Conservation (phyloP, 2,888 invertebrate genomes). For the Dryocosmus kuriphilus region DNA sequence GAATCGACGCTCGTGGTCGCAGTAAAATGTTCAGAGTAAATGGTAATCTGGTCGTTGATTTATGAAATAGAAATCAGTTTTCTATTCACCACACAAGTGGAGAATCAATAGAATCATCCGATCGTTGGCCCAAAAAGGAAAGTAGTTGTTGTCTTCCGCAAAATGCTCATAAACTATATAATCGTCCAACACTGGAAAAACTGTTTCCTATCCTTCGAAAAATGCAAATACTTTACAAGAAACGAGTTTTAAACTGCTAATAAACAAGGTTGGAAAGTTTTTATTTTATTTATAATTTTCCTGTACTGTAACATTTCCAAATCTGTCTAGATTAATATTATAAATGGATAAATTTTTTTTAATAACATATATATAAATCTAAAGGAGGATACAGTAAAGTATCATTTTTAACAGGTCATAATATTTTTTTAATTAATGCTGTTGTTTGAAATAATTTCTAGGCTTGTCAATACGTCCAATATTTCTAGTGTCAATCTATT, state of each 20-base stretch:
- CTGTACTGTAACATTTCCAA: not conserved
- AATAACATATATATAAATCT: too few relatives aligned
- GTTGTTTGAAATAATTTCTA: not conserved
- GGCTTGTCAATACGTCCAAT: not conserved
- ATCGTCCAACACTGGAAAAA: not conserved
- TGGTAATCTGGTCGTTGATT: not conserved
- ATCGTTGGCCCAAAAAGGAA: slow-evolving; percentile 2
- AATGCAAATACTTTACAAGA: slow-evolving; percentile 9
- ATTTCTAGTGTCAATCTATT: not conserved
- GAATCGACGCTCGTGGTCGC: not conserved
- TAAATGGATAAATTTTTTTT: not conserved
- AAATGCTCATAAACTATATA: not conserved
- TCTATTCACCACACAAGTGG: not conserved
- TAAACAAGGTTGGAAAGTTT: not conserved
- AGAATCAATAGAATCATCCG: not conserved
- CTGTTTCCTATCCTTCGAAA: not conserved
- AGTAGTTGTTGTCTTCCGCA: slow-evolving; percentile 21
- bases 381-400: not conserved
- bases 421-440: not conserved
- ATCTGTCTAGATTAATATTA: not conserved
- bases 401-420: not conserved
- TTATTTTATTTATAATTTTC: not conserved
- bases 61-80: slow-evolving; percentile 20
- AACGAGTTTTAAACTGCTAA: not conserved
- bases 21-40: not conserved